Evolutionary conservation across 2,113 vertebrate genomes (phyloP).

Genomic region (Piliocolobus tephrosceles): DNA sequence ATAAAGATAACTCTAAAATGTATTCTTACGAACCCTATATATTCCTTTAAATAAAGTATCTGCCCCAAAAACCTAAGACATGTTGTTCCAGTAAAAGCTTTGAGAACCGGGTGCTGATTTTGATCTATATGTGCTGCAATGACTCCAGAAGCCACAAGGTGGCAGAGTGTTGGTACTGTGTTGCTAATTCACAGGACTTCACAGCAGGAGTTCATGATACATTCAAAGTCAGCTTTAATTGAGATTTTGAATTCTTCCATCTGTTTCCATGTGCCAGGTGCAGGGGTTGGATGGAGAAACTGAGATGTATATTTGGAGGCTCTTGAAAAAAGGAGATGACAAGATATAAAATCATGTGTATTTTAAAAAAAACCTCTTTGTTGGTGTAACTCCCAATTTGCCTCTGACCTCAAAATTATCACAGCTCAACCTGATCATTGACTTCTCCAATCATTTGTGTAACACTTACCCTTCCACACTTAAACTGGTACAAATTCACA

Average conservation of each 20-base stretch:
- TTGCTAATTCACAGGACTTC: neutral
- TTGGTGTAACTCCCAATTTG: neutral
- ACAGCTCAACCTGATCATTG: neutral
- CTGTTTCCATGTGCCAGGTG: conserved; percentile 63
- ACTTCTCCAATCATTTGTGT: neutral
- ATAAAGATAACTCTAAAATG: neutral
- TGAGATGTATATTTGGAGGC: conserved; percentile 36
- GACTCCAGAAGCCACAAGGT: conserved; percentile 77
- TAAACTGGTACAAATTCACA: neutral
- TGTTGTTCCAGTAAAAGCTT: neutral
- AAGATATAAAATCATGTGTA: conserved; percentile 46
- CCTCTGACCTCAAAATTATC: conserved; percentile 21
- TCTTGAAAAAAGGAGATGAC: conserved; percentile 11
- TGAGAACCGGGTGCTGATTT: neutral
- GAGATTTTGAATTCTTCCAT: conserved; percentile 52
- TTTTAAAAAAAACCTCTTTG: conserved; percentile 65
- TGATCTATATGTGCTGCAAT: conserved; percentile 58
- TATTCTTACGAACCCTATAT: neutral
- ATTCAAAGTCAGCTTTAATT: conserved; percentile 38
- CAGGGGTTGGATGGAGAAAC: conserved; percentile 20
- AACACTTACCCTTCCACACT: neutral
- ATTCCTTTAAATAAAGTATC: neutral
- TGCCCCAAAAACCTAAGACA: neutral
- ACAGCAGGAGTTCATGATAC: neutral
- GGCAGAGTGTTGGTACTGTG: conserved; percentile 74